Evolutionary conservation across 2,888 invertebrate species (phyloP).

Genomic region (Cosmia trapezina): DNA sequence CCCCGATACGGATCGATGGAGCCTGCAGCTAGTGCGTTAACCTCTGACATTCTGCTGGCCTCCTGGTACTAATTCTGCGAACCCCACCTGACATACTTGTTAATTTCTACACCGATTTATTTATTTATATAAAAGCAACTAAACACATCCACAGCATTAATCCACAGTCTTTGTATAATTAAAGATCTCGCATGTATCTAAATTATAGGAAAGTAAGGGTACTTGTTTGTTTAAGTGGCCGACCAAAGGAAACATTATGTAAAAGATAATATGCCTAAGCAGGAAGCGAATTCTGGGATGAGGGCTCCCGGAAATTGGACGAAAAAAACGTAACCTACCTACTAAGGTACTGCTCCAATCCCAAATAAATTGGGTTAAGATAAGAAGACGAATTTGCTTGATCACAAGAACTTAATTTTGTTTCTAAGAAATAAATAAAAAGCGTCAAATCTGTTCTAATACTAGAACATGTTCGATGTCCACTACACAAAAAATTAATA

Average conservation of each 20-base stretch:
- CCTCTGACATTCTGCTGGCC: slow-evolving; percentile 52
- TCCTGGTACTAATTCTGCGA: not conserved
- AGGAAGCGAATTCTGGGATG: not conserved
- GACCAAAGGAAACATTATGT: not conserved
- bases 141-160: not conserved
- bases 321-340: not conserved
- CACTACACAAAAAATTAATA: not conserved
- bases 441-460: not conserved
- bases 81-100: not conserved
- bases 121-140: not conserved
- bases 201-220: too few relatives aligned
- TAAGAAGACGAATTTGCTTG: not conserved
- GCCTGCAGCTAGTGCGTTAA: slow-evolving; percentile 61
- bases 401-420: not conserved
- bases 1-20: slow-evolving; percentile 64
- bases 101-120: not conserved
- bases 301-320: not conserved
- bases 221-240: not conserved
- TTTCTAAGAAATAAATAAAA: not conserved
- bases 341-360: not conserved
- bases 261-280: not conserved
- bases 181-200: too few relatives aligned
- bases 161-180: too few relatives aligned
- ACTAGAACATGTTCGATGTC: not conserved
- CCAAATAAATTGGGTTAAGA: not conserved